Percentiles rank a stretch among this genome's conserved stretches.
These are phyloP conservation scores for Apodemia zela DNA, from an alignment of 2,888 invertebrate species.

Conservation along the genomic window DNA sequence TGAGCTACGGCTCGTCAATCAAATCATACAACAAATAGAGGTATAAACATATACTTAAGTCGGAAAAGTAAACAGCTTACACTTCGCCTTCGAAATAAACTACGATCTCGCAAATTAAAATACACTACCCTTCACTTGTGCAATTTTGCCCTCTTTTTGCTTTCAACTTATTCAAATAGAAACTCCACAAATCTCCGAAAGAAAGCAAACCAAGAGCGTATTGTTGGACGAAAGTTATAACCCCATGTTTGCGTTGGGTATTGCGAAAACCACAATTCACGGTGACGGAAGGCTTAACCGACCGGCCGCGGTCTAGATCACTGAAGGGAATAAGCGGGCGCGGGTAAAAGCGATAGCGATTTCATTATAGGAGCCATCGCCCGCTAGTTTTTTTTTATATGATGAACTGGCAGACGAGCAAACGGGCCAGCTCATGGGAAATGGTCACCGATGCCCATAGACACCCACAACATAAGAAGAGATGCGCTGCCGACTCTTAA, in stretches of 20 bases:
- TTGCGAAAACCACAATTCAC: slow-evolving; percentile 18
- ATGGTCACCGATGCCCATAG: too few species aligned
- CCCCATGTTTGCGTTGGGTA: slow-evolving; percentile 18
- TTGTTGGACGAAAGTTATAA: slow-evolving; percentile 19
- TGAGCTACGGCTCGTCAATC: too few species aligned
- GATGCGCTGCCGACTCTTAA: too few species aligned
- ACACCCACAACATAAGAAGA: too few species aligned
- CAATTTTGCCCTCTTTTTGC: slow-evolving; percentile 5
- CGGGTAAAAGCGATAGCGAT: not conserved
- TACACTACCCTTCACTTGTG: not conserved
- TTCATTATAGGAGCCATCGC: too few species aligned
- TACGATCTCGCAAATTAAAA: not conserved
- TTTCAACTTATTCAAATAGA: slow-evolving; percentile 20
- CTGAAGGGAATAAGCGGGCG: not conserved
- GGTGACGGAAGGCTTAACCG: slow-evolving; percentile 17
- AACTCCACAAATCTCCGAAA: slow-evolving; percentile 18
- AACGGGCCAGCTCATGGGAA: too few species aligned
- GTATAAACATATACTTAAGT: too few species aligned
- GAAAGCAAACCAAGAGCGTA: slow-evolving; percentile 18
- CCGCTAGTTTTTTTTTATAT: too few species aligned
- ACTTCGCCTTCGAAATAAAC: not conserved
- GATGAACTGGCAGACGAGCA: too few species aligned
- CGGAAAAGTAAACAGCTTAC: not conserved
- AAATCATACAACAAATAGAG: too few species aligned
- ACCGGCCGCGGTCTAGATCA: slow-evolving; percentile 1